Conservation (phyloP, 2,797 vertebrate genomes). For the Galago senegalensis region DNA sequence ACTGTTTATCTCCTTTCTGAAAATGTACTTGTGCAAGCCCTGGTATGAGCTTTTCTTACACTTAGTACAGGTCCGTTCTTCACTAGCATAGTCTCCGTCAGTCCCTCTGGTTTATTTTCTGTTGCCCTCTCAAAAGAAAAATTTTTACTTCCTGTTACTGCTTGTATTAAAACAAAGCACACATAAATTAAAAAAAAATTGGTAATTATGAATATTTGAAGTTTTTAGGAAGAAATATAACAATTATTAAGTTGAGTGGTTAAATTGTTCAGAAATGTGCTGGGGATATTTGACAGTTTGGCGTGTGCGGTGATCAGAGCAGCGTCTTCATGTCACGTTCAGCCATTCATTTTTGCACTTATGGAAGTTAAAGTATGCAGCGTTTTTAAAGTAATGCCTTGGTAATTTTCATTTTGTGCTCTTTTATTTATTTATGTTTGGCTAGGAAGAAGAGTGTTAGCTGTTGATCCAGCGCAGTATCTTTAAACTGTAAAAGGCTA, state of each 20-base stretch:
- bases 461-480: not conserved
- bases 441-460: not conserved
- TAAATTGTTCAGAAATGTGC: not conserved
- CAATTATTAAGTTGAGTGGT: not conserved
- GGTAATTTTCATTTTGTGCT: not conserved
- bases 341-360: not conserved
- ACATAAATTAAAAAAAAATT: not conserved
- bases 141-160: not conserved
- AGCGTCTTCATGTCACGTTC: not conserved
- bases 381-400: not conserved
- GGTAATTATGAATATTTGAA: not conserved
- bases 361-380: not conserved
- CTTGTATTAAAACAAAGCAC: not conserved
- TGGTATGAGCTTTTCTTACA: not conserved
- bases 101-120: conserved; percentile 31
- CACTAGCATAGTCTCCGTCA: not conserved
- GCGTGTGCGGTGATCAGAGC: not conserved
- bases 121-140: not conserved
- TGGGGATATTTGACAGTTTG: not conserved
- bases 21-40: not conserved
- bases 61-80: not conserved
- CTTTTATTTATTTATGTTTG: not conserved
- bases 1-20: not conserved
- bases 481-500: not conserved
- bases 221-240: not conserved